Conservation (phyloP, 2,113 vertebrate species). For the Leptocoma aspasia region DNA sequence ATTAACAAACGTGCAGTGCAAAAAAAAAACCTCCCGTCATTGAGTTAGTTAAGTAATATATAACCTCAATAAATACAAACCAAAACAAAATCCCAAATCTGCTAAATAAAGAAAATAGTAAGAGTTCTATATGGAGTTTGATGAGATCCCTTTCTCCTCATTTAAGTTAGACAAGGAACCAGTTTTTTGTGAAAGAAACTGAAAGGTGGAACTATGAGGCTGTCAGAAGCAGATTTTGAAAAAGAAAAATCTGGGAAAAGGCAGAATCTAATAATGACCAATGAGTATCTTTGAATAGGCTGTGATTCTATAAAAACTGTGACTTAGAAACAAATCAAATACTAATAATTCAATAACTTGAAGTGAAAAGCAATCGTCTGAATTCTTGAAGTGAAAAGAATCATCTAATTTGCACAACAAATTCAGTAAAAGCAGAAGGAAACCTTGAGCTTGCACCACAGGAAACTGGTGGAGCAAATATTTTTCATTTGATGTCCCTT, state of each 20-base stretch:
- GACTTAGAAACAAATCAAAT: slow-evolving; percentile 17
- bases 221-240: neutral
- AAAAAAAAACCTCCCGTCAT: neutral
- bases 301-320: neutral
- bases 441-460: neutral
- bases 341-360: neutral
- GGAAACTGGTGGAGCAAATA: neutral
- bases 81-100: neutral
- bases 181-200: neutral
- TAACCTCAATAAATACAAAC: neutral
- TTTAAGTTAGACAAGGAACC: neutral
- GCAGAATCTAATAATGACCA: neutral
- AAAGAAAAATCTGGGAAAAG: neutral
- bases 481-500: neutral
- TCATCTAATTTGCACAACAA: neutral
- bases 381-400: too few species aligned
- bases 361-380: neutral
- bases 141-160: neutral
- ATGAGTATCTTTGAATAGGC: neutral
- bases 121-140: neutral
- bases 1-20: neutral
- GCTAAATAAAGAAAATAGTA: neutral
- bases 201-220: neutral
- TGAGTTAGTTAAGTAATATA: neutral
- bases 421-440: neutral